phyloP scores from a whole-genome alignment of 2,888 invertebrate species.

The Chironomus tentans region DNA sequence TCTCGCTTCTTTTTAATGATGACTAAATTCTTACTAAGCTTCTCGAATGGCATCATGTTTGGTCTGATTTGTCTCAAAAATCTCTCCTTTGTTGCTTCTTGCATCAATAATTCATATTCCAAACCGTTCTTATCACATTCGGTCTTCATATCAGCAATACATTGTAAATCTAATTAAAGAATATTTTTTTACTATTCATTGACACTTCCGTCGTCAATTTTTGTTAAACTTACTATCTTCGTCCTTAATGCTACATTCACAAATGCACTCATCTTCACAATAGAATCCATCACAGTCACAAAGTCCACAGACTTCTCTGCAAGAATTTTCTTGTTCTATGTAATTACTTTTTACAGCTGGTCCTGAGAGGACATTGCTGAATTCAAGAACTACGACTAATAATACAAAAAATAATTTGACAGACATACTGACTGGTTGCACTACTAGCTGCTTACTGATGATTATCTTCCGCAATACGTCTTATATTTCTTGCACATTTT shows the following conservation, averaged over 20 bases:
- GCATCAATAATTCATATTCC: conserved; percentile 22
- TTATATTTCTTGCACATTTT: conserved; percentile 3
- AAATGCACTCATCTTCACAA: conserved; percentile 43
- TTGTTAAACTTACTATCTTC: conserved; percentile 22
- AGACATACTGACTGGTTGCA: background rate
- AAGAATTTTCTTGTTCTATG: conserved; percentile 34
- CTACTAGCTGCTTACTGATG: conserved; percentile 1
- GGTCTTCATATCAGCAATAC: conserved; percentile 24
- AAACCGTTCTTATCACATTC: conserved; percentile 22
- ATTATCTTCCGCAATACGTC: background rate
- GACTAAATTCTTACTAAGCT: background rate
- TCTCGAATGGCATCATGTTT: background rate
- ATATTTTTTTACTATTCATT: background rate
- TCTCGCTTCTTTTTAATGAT: conserved; percentile 12
- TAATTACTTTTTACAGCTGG: conserved; percentile 32
- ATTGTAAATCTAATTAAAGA: conserved; percentile 8
- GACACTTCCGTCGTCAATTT: background rate
- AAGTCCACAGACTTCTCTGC: conserved; percentile 38
- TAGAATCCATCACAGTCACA: conserved; percentile 41
- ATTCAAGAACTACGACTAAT: background rate
- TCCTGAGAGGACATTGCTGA: background rate
- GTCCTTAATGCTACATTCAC: conserved; percentile 39
- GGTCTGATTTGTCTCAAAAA: background rate
- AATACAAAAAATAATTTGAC: background rate
- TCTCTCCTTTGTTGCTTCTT: conserved; percentile 15